A percentile compares a stretch with the other conserved stretches of the same genome.
These are phyloP conservation scores for Coccyzus lansbergi DNA, from an alignment of 2,797 vertebrate genomes.

Conservation along the genomic window DNA sequence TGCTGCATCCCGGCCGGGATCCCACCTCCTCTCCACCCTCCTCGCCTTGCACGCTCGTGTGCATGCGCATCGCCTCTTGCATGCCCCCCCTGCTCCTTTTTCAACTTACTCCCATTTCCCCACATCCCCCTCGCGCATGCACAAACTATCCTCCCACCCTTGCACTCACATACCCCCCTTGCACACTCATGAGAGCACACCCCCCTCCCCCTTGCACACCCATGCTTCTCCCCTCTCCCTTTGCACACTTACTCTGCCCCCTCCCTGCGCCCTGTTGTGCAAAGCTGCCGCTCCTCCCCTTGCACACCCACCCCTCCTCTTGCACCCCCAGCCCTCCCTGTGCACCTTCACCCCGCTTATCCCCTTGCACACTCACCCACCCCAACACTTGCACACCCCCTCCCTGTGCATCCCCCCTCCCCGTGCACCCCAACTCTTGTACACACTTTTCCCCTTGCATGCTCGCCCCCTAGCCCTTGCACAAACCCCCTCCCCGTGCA, in stretches of 20 bases:
- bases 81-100: fast-evolving
- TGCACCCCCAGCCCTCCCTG: too few relatives aligned
- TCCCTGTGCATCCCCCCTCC: too few relatives aligned
- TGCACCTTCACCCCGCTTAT: background rate
- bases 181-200: background rate
- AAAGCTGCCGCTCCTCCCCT: background rate
- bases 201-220: background rate
- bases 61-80: background rate
- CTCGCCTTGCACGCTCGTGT: fast-evolving
- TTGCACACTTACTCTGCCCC: background rate
- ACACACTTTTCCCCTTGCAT: too few relatives aligned
- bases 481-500: too few relatives aligned
- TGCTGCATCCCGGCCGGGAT: background rate
- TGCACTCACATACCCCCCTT: background rate
- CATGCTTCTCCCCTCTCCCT: too few relatives aligned
- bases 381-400: too few relatives aligned
- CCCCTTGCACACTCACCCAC: too few relatives aligned
- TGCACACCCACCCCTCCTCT: too few relatives aligned
- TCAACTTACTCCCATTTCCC: fast-evolving
- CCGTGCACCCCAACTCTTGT: too few relatives aligned
- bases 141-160: background rate
- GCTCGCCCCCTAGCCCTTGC: too few relatives aligned
- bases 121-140: background rate
- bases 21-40: background rate
- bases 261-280: background rate